Base-by-base conservation (phyloP, 2,797 vertebrate genomes). In the Sparidentex hasta region DNA sequence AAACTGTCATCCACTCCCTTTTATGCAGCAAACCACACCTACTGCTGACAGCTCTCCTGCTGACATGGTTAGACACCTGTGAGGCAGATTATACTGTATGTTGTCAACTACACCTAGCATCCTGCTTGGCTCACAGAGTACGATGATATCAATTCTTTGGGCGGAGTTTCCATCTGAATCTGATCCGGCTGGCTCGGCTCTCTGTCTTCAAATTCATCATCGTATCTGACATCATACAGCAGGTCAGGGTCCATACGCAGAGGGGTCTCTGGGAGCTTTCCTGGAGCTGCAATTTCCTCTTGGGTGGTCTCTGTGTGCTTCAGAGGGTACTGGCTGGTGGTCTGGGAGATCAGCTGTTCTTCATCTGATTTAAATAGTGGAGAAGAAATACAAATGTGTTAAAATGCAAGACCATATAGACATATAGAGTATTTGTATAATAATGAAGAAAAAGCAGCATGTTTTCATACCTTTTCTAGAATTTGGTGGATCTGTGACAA, bases 241-340 rank as follows among this genome's bases (percentile, higher is more conserved):
- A 90, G 75, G 78, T 90, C 85, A 0, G 96, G 95, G 4, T 97
- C 97, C 94, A 94, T 95, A 70, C 97, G 95, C 66, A 99, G 95
- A 8, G 98, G 98, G 0, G 98, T 98, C 92, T 99, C 97, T 0
- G 98, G 98, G 78, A 99, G 95, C 82, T 98, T 98, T 43, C 97
- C 98, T 7, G 97, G 97, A 56, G 97, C 92, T 0, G 96, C 95
- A 0, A 95, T 93, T 91, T 98, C 97, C 68, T 99, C 97, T 78
- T 97, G 90, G 1, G 98, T 98, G 65, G 97, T 98, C 77, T 97
- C 97, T 4, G 93, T 94, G 68, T 96, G 96, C 83, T 92, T 93
- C 57, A 96, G 82, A 7, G 96, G 95, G 80, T 97, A 98, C 87
- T 97, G 97, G 87, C 97, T 98, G 63, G 97, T 98, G 78, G 98